phyloP scores from a whole-genome alignment of 2,797 vertebrate genomes.

The Sebastes elongatus region DNA sequence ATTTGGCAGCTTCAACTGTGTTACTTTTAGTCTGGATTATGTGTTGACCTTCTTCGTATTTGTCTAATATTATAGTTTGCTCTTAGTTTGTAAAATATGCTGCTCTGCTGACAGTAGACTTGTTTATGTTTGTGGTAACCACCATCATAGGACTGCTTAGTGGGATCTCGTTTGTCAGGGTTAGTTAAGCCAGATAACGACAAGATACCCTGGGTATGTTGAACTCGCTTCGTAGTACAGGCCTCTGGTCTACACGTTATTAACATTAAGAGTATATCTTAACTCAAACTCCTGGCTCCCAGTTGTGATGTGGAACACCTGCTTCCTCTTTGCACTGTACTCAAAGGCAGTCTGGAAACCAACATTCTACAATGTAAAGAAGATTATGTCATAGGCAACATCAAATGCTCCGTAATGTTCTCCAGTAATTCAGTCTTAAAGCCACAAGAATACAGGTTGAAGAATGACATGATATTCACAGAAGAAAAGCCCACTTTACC shows the following conservation, averaged over 20 bases:
- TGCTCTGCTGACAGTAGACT: too few relatives aligned
- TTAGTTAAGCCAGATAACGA: too few relatives aligned
- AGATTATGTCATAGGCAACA: neutral
- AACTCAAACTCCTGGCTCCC: conserved; percentile 99
- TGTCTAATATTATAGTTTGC: too few relatives aligned
- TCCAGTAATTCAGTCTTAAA: neutral
- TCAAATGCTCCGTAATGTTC: neutral
- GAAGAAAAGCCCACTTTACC: conserved; percentile 69
- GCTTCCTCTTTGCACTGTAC: conserved; percentile 93
- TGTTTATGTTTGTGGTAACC: too few relatives aligned
- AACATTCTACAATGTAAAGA: conserved; percentile 81
- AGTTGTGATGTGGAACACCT: conserved; percentile 95
- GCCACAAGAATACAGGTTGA: neutral
- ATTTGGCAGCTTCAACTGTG: too few relatives aligned
- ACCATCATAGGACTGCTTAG: too few relatives aligned
- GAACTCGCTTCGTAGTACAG: too few relatives aligned
- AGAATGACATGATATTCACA: neutral
- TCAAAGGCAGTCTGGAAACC: conserved; percentile 97
- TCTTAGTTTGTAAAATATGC: too few relatives aligned
- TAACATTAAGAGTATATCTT: conserved; percentile 45
- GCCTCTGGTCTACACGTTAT: neutral
- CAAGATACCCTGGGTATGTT: too few relatives aligned
- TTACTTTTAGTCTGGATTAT: too few relatives aligned
- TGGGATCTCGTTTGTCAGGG: too few relatives aligned
- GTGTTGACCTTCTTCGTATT: too few relatives aligned